Evolutionary conservation across 2,888 invertebrate genomes (phyloP).

Genomic region (Drosophila ustulata): DNA sequence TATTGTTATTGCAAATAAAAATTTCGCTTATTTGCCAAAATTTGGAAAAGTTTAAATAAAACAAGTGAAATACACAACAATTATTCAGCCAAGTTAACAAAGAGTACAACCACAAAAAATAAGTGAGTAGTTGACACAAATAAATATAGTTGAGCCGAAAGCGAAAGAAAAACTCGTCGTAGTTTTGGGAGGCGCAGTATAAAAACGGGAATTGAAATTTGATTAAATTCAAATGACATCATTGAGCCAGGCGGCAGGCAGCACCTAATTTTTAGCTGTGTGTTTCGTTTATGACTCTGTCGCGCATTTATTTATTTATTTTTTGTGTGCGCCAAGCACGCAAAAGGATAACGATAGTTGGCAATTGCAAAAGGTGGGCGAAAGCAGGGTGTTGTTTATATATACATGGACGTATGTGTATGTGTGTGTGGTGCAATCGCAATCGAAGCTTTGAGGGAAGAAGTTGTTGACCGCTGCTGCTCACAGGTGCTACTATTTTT

Average conservation of each 20-base stretch:
- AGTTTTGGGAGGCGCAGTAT: background rate
- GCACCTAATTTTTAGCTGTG: constrained; percentile 48
- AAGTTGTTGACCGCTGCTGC: constrained; percentile 55
- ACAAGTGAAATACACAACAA: constrained; percentile 14
- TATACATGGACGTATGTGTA: background rate
- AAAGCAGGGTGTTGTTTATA: background rate
- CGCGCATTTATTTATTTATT: constrained; percentile 59
- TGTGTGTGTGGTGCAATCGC: constrained; percentile 27
- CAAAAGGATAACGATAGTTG: constrained; percentile 52
- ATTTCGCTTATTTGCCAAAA: constrained; percentile 33
- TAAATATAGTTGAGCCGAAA: background rate
- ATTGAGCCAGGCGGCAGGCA: constrained; percentile 44
- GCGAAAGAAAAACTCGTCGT: constrained; percentile 13
- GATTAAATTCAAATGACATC: constrained; percentile 72
- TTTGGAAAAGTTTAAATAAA: constrained; percentile 38
- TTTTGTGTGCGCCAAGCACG: constrained; percentile 64
- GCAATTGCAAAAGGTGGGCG: constrained; percentile 19
- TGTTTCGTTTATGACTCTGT: constrained; percentile 39
- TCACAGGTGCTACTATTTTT: constrained; percentile 47
- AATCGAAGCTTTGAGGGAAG: constrained; percentile 19
- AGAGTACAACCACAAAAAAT: background rate
- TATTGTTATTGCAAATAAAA: constrained; percentile 55
- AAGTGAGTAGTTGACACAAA: constrained; percentile 21
- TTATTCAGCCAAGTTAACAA: constrained; percentile 1
- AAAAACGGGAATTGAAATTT: constrained; percentile 32